Conservation (phyloP, 1,140 invertebrate genomes). For the Muscidifurax raptorellus region DNA sequence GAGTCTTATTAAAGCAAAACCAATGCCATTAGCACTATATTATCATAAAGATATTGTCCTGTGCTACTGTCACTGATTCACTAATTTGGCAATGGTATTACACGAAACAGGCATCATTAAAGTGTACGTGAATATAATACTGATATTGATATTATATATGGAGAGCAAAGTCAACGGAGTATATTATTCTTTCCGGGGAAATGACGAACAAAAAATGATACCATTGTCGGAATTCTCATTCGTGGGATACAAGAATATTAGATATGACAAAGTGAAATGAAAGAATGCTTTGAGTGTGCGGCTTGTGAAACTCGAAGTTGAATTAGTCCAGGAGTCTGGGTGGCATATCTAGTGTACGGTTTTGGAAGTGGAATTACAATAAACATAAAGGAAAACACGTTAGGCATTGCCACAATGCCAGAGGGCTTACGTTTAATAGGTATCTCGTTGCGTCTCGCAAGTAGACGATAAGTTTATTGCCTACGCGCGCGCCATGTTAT, state of each 20-base stretch:
- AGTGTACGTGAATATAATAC: no score
- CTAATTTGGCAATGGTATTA: neutral
- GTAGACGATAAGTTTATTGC: constrained; percentile 48
- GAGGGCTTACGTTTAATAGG: constrained; percentile 4
- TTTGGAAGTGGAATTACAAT: neutral
- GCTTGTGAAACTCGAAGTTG: neutral
- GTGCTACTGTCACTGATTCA: neutral
- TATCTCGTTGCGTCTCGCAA: constrained; percentile 21
- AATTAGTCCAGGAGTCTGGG: neutral
- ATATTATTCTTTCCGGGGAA: no score
- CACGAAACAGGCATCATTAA: no score
- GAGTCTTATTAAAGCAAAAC: constrained; percentile 22
- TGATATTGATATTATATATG: no score
- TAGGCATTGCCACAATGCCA: neutral
- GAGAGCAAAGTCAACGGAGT: no score
- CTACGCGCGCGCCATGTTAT: constrained; percentile 55
- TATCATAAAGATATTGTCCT: neutral
- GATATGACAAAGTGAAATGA: no score
- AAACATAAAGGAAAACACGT: constrained; percentile 1
- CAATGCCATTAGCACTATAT: neutral
- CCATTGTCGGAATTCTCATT: no score
- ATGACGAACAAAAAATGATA: neutral
- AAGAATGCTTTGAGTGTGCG: neutral
- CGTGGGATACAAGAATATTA: neutral
- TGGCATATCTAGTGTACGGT: neutral